These are phyloP conservation scores for Chitala chitala DNA, from an alignment of 2,113 vertebrate genomes.

Conservation along the genomic window DNA sequence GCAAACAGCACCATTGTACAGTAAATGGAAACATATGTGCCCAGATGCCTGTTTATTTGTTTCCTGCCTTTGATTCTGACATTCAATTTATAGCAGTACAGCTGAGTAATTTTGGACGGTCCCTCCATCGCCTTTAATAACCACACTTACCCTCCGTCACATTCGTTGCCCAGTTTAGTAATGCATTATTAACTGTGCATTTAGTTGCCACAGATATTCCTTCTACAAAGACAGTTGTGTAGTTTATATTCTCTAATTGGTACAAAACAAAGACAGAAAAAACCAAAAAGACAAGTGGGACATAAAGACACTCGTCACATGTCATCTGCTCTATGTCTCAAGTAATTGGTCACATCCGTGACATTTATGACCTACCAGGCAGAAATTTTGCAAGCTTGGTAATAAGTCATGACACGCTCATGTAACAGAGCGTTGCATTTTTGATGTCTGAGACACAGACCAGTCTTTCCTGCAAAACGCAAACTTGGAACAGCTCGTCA, in stretches of 20 bases:
- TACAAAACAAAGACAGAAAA: not conserved
- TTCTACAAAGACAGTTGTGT: not conserved
- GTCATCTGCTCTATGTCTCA: not conserved
- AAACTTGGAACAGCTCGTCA: no score
- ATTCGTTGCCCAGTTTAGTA: not conserved
- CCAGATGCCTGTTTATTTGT: not conserved
- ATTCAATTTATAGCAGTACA: not conserved
- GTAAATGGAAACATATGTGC: constrained; percentile 4
- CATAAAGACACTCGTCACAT: not conserved
- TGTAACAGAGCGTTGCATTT: no score
- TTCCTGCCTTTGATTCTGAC: not conserved
- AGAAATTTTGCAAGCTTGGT: no score
- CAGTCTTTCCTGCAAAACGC: no score
- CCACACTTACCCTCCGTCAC: not conserved
- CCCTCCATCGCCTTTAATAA: not conserved
- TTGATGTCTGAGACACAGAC: no score
- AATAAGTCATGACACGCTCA: no score
- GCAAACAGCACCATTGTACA: not conserved
- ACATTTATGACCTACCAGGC: no score
- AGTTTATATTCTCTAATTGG: not conserved
- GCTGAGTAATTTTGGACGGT: not conserved
- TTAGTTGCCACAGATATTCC: not conserved
- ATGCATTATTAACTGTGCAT: not conserved
- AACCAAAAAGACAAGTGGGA: not conserved
- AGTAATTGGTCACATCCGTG: no score